Evolutionary conservation across 2,888 invertebrate species (phyloP).

Genomic region (Amorpha juglandis): DNA sequence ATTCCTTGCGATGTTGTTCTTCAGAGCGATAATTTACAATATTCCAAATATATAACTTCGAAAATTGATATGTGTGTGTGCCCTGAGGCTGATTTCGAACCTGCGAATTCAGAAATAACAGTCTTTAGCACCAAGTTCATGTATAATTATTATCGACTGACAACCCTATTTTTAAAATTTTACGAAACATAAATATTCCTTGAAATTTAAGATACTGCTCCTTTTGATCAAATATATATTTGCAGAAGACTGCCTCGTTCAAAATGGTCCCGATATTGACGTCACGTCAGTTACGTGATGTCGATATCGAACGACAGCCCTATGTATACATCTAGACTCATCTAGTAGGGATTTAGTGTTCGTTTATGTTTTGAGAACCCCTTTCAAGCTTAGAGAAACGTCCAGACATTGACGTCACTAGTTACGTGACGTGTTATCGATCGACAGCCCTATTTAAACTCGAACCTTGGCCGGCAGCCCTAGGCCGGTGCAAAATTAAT

Average conservation of each 20-base stretch:
- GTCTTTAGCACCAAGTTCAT: too few species aligned
- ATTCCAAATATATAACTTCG: too few species aligned
- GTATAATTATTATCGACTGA: too few species aligned
- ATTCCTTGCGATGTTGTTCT: too few species aligned
- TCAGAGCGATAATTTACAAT: too few species aligned
- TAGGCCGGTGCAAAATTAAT: not conserved
- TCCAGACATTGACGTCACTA: constrained; percentile 18
- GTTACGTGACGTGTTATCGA: constrained; percentile 19
- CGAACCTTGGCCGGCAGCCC: constrained; percentile 19
- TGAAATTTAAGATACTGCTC: not conserved
- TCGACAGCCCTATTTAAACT: constrained; percentile 17
- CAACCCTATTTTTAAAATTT: not conserved
- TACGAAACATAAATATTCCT: not conserved
- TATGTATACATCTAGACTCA: too few species aligned
- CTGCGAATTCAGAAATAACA: too few species aligned
- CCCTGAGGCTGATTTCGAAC: too few species aligned
- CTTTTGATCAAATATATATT: not conserved
- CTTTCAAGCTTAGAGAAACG: not conserved
- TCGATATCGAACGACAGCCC: not conserved
- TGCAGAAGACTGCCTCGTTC: not conserved
- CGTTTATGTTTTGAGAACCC: not conserved
- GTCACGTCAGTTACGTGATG: not conserved
- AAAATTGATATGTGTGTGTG: too few species aligned
- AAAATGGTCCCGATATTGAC: not conserved
- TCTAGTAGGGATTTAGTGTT: too few species aligned